A percentile compares a stretch with the other conserved stretches of the same genome.
Conservation (phyloP, 1,140 invertebrate genomes). For the Neodiprion lecontei region DNA sequence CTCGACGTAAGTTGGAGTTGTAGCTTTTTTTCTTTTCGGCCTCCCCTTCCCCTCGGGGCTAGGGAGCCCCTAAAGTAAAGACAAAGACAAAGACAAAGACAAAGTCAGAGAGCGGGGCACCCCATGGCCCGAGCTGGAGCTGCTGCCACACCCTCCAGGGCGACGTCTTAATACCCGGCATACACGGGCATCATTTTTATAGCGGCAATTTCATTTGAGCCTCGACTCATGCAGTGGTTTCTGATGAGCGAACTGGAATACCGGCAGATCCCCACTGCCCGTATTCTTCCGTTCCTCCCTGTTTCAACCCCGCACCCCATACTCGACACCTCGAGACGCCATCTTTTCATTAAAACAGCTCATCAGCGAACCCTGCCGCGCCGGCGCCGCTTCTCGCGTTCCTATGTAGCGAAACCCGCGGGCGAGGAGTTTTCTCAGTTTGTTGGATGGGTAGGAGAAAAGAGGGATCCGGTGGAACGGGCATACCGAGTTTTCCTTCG, state of each 20-base stretch:
- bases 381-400: conserved; percentile 9
- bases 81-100: neutral
- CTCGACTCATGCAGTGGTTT: conserved; percentile 58
- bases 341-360: conserved; percentile 61
- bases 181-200: conserved; percentile 59
- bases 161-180: conserved; percentile 43
- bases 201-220: conserved; percentile 60
- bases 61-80: too few species aligned
- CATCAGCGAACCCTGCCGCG: conserved; percentile 49
- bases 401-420: neutral
- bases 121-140: conserved; percentile 9
- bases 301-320: conserved; percentile 14
- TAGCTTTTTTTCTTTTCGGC: too few species aligned
- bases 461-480: conserved; percentile 20
- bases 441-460: conserved; percentile 5
- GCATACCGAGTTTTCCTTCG: conserved; percentile 37
- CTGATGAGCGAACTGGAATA: conserved; percentile 53
- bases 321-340: conserved; percentile 37
- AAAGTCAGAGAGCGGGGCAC: conserved; percentile 17
- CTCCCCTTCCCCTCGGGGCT: too few species aligned
- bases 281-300: neutral
- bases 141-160: neutral
- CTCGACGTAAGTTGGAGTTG: too few species aligned
- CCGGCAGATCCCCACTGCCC: conserved; percentile 13
- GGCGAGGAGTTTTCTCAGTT: conserved; percentile 20